phyloP scores from a whole-genome alignment of 2,888 invertebrate species.

The Hermaeophaga mercurialis region DNA sequence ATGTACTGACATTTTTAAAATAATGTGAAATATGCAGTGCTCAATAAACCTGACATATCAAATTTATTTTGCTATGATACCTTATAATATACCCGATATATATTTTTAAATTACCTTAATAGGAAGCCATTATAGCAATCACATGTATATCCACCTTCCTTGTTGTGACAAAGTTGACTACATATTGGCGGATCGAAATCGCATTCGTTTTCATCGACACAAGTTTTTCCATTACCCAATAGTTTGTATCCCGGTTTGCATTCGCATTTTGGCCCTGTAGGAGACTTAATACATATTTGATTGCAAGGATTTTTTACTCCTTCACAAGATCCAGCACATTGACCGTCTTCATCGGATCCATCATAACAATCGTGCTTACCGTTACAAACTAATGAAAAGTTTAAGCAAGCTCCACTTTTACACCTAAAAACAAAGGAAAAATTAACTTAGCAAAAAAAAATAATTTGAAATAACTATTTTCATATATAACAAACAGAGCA shows the following conservation, averaged over 20 bases:
- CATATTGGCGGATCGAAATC: constrained; percentile 61
- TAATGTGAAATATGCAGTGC: too few species aligned
- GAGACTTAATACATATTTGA: constrained; percentile 67
- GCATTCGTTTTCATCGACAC: constrained; percentile 78
- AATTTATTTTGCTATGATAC: too few species aligned
- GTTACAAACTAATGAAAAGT: constrained; percentile 69
- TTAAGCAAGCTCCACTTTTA: constrained; percentile 68
- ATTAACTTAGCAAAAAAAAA: too few species aligned
- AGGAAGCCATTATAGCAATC: constrained; percentile 65
- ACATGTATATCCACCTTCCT: constrained; percentile 63
- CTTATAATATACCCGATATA: too few species aligned
- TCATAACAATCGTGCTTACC: constrained; percentile 67
- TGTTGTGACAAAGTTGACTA: constrained; percentile 68
- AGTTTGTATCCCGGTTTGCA: constrained; percentile 68
- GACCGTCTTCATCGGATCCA: constrained; percentile 71
- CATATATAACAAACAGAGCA: too few species aligned
- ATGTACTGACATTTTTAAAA: too few species aligned
- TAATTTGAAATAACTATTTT: too few species aligned
- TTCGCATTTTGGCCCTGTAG: constrained; percentile 68
- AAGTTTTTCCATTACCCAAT: constrained; percentile 61
- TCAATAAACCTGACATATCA: too few species aligned
- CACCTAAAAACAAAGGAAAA: constrained; percentile 59
- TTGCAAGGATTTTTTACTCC: constrained; percentile 58
- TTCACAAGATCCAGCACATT: constrained; percentile 63
- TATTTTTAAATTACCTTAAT: constrained; percentile 58